Conservation (phyloP, 2,888 invertebrate species). For the Heliconius erato region DNA sequence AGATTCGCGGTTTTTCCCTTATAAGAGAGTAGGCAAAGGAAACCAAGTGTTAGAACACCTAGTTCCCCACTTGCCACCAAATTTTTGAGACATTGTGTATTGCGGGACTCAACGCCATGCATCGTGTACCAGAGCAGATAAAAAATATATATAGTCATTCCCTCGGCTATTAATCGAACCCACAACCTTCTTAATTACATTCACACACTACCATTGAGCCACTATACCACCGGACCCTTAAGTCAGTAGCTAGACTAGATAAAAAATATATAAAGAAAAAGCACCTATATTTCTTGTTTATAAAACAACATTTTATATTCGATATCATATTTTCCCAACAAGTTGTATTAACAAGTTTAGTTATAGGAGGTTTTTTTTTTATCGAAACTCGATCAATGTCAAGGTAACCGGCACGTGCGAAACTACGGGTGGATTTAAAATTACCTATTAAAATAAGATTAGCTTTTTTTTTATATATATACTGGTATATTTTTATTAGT, state of each 20-base stretch:
- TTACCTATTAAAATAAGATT: not conserved
- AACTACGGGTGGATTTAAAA: not conserved
- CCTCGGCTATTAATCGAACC: too few species aligned
- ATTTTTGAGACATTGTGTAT: not conserved
- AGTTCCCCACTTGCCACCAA: not conserved
- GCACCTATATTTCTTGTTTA: not conserved
- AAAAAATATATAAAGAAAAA: not conserved
- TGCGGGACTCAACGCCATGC: not conserved
- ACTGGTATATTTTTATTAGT: not conserved
- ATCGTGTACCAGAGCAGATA: not conserved
- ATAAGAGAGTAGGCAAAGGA: too few species aligned
- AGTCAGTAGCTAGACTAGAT: not conserved
- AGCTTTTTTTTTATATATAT: not conserved
- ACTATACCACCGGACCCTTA: not conserved
- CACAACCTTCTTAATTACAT: too few species aligned
- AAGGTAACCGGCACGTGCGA: not conserved
- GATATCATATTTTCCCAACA: not conserved
- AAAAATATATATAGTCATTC: not conserved
- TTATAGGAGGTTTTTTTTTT: not conserved
- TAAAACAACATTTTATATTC: not conserved
- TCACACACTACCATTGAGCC: too few species aligned
- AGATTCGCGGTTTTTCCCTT: too few species aligned
- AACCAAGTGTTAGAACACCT: not conserved
- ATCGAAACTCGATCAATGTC: constrained; percentile 11
- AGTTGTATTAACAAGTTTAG: constrained; percentile 4